Percentiles rank a stretch among this genome's conserved stretches.
phyloP scores from a whole-genome alignment of 2,113 vertebrate genomes.

The Illadopsis cleaveri region DNA sequence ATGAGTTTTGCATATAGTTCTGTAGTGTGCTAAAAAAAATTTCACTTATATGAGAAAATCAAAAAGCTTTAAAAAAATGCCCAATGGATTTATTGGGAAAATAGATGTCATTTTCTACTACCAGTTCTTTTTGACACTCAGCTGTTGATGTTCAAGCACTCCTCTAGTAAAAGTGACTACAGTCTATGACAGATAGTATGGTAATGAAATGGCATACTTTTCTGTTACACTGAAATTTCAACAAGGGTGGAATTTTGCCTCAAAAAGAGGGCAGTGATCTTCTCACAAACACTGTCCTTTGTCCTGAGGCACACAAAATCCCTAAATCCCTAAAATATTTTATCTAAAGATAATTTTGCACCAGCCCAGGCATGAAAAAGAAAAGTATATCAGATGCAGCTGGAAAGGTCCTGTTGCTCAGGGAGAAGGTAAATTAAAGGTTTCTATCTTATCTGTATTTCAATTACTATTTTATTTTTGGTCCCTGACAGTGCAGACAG shows the following conservation, averaged over 20 bases:
- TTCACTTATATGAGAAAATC: neutral
- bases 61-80: neutral
- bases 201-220: constrained; percentile 44
- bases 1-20: neutral
- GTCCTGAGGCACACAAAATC: constrained; percentile 75
- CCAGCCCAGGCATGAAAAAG: constrained; percentile 51
- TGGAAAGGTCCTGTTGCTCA: constrained; percentile 67
- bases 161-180: neutral
- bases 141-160: neutral
- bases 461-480: constrained; percentile 78
- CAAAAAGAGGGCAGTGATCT: constrained; percentile 71
- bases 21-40: neutral
- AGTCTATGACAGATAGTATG: neutral
- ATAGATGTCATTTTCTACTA: neutral
- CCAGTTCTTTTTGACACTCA: neutral
- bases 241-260: constrained; percentile 58
- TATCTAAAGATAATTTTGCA: constrained; percentile 74
- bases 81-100: neutral
- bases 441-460: constrained; percentile 77
- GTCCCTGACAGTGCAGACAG: constrained; percentile 57
- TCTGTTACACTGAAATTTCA: constrained; percentile 65
- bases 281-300: constrained; percentile 71
- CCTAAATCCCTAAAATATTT: constrained; percentile 80
- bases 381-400: constrained; percentile 63
- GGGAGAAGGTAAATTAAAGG: constrained; percentile 78